Evolutionary conservation across 1,140 invertebrate species (phyloP), one percentile per base, ranked within the genome.

Genomic region (Pachypsylla venusta): DNA sequence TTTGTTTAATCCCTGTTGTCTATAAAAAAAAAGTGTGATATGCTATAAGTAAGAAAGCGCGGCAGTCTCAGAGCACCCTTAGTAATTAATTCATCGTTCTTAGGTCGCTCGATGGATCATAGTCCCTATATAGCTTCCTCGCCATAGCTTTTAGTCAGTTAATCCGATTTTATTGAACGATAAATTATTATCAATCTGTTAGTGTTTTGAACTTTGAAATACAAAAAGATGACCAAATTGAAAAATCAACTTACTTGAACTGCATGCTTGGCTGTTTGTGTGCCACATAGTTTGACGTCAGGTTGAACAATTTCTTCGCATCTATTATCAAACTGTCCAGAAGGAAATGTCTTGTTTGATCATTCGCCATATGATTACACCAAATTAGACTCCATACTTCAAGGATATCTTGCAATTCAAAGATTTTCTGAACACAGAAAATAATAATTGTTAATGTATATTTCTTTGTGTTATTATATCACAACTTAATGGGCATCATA

Each of bases 191-290:
- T n/a, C n/a, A n/a, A n/a, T n/a, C n/a, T n/a, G n/a, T n/a, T n/a
- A n/a, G n/a, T n/a, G n/a, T n/a, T n/a, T n/a, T n/a, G n/a, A n/a
- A n/a, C n/a, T n/a, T n/a, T n/a, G n/a, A n/a, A n/a, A n/a, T n/a
- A 35, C 30, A 35, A 12, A 10, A 10, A 10, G 16, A 35, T 16
- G 16, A 10, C 10, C 30, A 10, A 35, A 35, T 35, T 35, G 16
- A 35, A 35, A 35, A 35, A 35, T 35, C 42, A 7, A 48, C 42
- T 48, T 48, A 48, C 42, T 48, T 48, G 42, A 48, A 48, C 42
- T 5, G 42, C 4, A 48, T 22, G 16, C 42, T 48, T 3, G 42
- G 42, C 42, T 48, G 42, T 3, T 48, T n/a, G 7, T 19, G n/a
- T n/a, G n/a, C 22, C n/a, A 48, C 22, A 19, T 48, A 48, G 42